Percentiles rank a stretch among this genome's conserved stretches.
phyloP scores from a whole-genome alignment of 1,140 invertebrate species.

The Dreissena polymorpha region DNA sequence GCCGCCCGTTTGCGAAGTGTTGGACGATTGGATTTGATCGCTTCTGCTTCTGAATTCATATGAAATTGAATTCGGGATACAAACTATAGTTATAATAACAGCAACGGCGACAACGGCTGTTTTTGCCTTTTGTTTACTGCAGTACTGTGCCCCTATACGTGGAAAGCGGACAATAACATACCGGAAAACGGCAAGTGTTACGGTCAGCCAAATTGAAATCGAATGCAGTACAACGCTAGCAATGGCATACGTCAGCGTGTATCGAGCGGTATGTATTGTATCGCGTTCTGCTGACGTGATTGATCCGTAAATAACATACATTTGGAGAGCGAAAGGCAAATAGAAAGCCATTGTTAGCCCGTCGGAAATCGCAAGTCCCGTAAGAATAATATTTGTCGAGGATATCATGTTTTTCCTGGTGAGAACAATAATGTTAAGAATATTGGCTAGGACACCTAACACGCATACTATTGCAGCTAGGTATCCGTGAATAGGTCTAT shows the following conservation, averaged over 20 bases:
- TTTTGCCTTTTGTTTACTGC: slow-evolving; percentile 87
- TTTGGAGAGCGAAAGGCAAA: slow-evolving; percentile 72
- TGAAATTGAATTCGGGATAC: slow-evolving; percentile 88
- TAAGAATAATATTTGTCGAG: slow-evolving; percentile 91
- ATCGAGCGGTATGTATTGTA: slow-evolving; percentile 64
- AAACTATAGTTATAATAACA: slow-evolving; percentile 87
- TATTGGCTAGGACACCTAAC: slow-evolving; percentile 93
- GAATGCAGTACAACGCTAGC: slow-evolving; percentile 92
- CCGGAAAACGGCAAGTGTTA: slow-evolving; percentile 95
- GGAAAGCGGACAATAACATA: slow-evolving; percentile 77
- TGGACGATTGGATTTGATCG: not conserved
- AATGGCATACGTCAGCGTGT: slow-evolving; percentile 79
- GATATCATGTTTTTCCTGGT: slow-evolving; percentile 91
- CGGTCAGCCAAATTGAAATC: slow-evolving; percentile 95
- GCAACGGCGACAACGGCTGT: slow-evolving; percentile 88
- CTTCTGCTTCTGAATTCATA: slow-evolving; percentile 82
- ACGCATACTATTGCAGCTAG: no score
- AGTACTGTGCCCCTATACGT: slow-evolving; percentile 85
- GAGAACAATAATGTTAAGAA: slow-evolving; percentile 95
- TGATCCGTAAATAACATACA: slow-evolving; percentile 72
- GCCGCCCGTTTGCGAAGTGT: slow-evolving; percentile 11
- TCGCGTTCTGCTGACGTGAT: slow-evolving; percentile 51
- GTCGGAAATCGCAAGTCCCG: slow-evolving; percentile 91
- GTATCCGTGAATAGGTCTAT: no score
- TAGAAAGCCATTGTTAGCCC: slow-evolving; percentile 88